Evolutionary conservation across 2,797 vertebrate genomes (phyloP).

Genomic region (Spinus pinus): DNA sequence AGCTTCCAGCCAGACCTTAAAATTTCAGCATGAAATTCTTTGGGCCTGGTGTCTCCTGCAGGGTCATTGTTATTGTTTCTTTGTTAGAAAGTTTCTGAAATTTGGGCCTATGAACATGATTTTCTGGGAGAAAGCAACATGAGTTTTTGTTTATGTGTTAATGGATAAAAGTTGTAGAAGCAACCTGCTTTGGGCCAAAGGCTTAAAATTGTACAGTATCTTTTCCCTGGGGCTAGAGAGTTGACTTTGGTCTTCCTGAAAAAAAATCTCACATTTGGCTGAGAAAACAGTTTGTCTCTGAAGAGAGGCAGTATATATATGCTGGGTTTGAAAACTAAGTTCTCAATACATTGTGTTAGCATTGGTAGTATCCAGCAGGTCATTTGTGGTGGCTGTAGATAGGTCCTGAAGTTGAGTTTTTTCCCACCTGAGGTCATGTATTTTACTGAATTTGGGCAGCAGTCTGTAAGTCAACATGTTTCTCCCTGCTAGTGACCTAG

Average conservation of each 20-base stretch:
- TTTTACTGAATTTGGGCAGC: neutral
- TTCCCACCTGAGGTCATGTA: neutral
- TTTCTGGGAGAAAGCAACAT: neutral
- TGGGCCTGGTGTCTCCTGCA: neutral
- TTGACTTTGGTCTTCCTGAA: neutral
- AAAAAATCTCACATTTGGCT: neutral
- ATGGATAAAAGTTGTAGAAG: neutral
- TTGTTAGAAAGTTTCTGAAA: neutral
- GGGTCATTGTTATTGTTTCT: neutral
- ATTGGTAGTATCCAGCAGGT: neutral
- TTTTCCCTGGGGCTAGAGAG: neutral
- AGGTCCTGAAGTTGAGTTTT: neutral
- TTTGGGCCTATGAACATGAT: neutral
- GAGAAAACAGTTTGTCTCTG: neutral
- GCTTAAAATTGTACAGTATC: neutral
- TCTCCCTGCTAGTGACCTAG: neutral
- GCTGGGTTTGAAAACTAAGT: neutral
- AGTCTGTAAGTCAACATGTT: neutral
- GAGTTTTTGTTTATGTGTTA: neutral
- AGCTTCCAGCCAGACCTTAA: neutral
- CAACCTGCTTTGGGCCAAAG: neutral
- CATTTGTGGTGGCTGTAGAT: neutral
- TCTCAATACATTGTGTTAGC: neutral
- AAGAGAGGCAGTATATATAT: neutral
- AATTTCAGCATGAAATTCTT: neutral